Base-by-base conservation (phyloP, 2,888 invertebrate genomes). In the Chironomus riparius region DNA sequence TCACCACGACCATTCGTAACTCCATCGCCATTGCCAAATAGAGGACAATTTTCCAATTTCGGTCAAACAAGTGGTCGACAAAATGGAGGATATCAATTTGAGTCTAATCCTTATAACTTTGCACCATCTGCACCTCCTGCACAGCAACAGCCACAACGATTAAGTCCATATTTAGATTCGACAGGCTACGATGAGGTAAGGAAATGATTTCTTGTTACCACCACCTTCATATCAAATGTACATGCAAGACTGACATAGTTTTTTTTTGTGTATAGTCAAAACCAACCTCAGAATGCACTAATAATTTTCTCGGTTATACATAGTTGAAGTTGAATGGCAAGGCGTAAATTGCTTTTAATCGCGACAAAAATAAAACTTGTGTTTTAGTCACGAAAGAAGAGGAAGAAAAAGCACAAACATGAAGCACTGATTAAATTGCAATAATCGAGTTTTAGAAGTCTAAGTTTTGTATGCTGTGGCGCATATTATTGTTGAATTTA, bases 1-100 rank as follows among this genome's bases (percentile, higher is more conserved):
- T 83, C 84, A 78, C 84, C 84, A 77, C 81, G 84, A 77, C 84
- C 84, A 78, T 84, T 84, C 79, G 68, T 68, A 21, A 74, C 74
- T 18, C 28, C 76, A 18, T 56, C 76, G 12, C 69, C 76, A 2
- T 2, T 69, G 12, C 76, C 69, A 68, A 76, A 5, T 50, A 28
- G 76, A 15, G 69, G 69, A n/a, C 74, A 74, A 13, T 74, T 74
- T 61, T 22, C 56, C 13, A 61, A 13, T 13, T 72, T 72, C 21
- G 72, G 72, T 10, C 72, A 72, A 50, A n/a, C 24, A 21, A 47
- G 22, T 12, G 21, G 22, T 21, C 72, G 72, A 12, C 72, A 61
- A 38, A 72, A 56, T 48, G 38, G 38, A 4, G 47, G 48, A 38
- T 76, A 21, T 21, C n/a, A 18, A 10, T 56, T 28, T 15, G 56